These are phyloP conservation scores for Carabus problematicus DNA, from an alignment of 2,888 invertebrate genomes.

Conservation along the genomic window DNA sequence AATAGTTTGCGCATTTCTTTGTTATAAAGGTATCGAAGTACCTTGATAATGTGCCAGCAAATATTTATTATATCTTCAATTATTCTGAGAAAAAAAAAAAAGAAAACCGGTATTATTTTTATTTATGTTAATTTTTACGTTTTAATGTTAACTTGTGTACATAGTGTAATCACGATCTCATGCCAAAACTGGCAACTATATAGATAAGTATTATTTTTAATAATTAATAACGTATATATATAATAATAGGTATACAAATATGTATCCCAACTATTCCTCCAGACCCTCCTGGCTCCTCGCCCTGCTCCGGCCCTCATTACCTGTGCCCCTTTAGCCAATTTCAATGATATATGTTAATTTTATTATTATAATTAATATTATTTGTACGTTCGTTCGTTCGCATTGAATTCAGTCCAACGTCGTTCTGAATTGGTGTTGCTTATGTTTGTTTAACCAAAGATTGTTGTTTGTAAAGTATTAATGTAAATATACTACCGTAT, in stretches of 20 bases:
- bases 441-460: constrained; percentile 57
- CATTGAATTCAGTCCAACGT: constrained; percentile 8
- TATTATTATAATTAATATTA: constrained; percentile 21
- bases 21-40: constrained; percentile 32
- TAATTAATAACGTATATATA: constrained; percentile 34
- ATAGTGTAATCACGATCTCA: constrained; percentile 38
- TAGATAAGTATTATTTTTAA: constrained; percentile 41
- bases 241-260: constrained; percentile 18
- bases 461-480: constrained; percentile 58
- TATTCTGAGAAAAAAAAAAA: constrained; percentile 20
- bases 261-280: constrained; percentile 14
- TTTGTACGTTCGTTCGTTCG: constrained; percentile 7
- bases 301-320: too few species aligned
- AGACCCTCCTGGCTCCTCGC: not conserved
- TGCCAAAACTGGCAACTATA: constrained; percentile 32
- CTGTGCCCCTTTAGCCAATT: constrained; percentile 5
- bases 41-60: constrained; percentile 38
- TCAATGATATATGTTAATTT: constrained; percentile 11
- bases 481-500: constrained; percentile 52
- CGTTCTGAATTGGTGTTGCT: constrained; percentile 45
- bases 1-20: constrained; percentile 32
- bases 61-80: constrained; percentile 29
- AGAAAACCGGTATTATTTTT: constrained; percentile 34
- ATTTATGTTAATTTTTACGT: constrained; percentile 18
- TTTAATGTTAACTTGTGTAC: constrained; percentile 32